Conservation (phyloP, 2,797 vertebrate genomes). For the Pagetopsis macropterus region DNA sequence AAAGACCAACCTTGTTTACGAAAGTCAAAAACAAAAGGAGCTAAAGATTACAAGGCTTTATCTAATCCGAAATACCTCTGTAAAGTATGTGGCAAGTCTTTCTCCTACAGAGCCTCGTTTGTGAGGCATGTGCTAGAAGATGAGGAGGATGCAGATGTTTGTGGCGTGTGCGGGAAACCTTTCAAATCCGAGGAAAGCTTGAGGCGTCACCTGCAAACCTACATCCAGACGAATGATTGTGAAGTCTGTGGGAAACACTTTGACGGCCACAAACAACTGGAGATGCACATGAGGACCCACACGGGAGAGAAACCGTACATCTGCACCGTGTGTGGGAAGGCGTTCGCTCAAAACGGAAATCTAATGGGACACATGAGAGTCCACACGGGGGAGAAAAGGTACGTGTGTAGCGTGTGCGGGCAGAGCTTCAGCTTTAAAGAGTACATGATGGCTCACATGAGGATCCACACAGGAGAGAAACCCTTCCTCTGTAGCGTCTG, state of each 20-base stretch:
- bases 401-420: slow-evolving; percentile 42
- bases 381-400: slow-evolving; percentile 51
- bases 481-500: slow-evolving; percentile 58
- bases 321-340: slow-evolving; percentile 52
- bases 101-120: slow-evolving; percentile 55
- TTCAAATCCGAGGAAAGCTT: slow-evolving; percentile 36
- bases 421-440: slow-evolving; percentile 52
- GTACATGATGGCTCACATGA: slow-evolving; percentile 51
- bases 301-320: slow-evolving; percentile 56
- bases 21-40: neutral
- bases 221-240: slow-evolving; percentile 39
- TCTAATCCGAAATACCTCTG: slow-evolving; percentile 35
- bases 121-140: slow-evolving; percentile 52
- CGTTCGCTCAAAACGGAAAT: slow-evolving; percentile 48
- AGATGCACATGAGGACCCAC: slow-evolving; percentile 59
- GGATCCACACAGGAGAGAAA: slow-evolving; percentile 56
- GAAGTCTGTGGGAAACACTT: slow-evolving; percentile 48
- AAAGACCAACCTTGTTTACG: neutral
- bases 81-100: slow-evolving; percentile 45
- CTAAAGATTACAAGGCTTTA: neutral
- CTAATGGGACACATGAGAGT: slow-evolving; percentile 52
- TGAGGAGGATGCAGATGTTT: slow-evolving; percentile 12
- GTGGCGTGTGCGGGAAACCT: slow-evolving; percentile 37
- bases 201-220: slow-evolving; percentile 34
- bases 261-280: slow-evolving; percentile 36